Conservation (phyloP, 2,888 invertebrate genomes). For the Lycaena phlaeas region DNA sequence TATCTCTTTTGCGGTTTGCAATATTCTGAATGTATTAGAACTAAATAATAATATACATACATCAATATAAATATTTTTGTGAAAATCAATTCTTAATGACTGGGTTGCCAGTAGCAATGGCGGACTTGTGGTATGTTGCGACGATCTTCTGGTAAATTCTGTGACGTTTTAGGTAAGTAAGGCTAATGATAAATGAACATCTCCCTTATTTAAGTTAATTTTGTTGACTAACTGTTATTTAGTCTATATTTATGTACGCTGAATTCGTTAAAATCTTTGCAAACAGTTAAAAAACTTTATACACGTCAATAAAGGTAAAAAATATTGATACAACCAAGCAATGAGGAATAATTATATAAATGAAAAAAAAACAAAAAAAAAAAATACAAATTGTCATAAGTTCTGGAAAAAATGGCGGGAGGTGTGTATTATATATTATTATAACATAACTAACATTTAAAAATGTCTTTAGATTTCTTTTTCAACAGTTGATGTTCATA, state of each 20-base stretch:
- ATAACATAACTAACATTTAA: slow-evolving; percentile 1
- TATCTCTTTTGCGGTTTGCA: too few relatives aligned
- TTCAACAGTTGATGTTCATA: slow-evolving; percentile 6
- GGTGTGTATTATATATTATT: slow-evolving; percentile 1
- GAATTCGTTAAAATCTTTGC: background rate
- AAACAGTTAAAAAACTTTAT: background rate
- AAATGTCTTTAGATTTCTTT: slow-evolving; percentile 1
- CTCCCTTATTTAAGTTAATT: slow-evolving; percentile 2
- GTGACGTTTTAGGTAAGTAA: slow-evolving; percentile 25
- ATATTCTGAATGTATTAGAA: slow-evolving; percentile 3
- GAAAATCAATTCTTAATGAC: background rate
- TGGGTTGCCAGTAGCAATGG: slow-evolving; percentile 24
- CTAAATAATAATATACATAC: background rate
- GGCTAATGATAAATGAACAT: slow-evolving; percentile 10
- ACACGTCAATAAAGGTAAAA: slow-evolving; percentile 1
- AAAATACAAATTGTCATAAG: background rate
- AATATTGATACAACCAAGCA: slow-evolving; percentile 1
- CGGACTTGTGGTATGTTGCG: slow-evolving; percentile 30
- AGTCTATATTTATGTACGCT: slow-evolving; percentile 1
- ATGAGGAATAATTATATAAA: background rate
- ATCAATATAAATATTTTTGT: background rate
- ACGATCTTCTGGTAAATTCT: slow-evolving; percentile 19
- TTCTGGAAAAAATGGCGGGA: background rate
- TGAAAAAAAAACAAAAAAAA: background rate
- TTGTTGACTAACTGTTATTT: slow-evolving; percentile 4